Evolutionary conservation across 37 sponge, comb jelly and placozoan genomes (phyloP), one percentile per base, ranked within the genome.

Genomic region (Ephydatia muelleri): DNA sequence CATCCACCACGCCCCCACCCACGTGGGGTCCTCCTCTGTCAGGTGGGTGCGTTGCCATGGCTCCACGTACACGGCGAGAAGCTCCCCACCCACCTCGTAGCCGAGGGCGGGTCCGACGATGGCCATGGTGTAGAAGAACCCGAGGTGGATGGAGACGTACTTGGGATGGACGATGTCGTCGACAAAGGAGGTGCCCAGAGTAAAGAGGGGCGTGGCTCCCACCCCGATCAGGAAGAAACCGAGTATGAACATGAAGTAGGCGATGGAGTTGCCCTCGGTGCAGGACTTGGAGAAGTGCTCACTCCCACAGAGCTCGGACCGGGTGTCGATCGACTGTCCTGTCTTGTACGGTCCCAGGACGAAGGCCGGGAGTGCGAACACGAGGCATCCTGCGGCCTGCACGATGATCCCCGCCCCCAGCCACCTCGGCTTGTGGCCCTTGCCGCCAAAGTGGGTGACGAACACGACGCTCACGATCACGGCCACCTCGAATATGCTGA

Each of bases 1-100:
- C 11, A 88, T 36, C 96, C 96, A 95, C 96, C 96, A 95, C 11
- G 91, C 91, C 11, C 96, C 96, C n/a, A 95, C 93, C 86, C 88
- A 95, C 11, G 79, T 74, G 2, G 94, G 91, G 80, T 95, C 94
- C 21, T 30, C 47, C 31, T 75, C 72, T 28, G 81, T 76, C 3
- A 95, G 86, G 28, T 33, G 49, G 19, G 95, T 92, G 33, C 48
- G 49, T 0, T 35, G 22, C 78, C 78, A 87, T 3, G 93, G 93
- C 73, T 95, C 91, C 30, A 95, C 93, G 74, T 90, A 95, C 12
- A 88, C n/a, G 1, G 83, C 70, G 25, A 95, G 81, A 16, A 92
- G 88, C 23, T 35, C 72, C 21, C 93, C 91, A 0, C 93, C 93
- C 23, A 95, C 38, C 23, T 76, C 89, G 29, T 78, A 95, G 28